Conservation (phyloP, 2,888 invertebrate species). For the Thereva unica region DNA sequence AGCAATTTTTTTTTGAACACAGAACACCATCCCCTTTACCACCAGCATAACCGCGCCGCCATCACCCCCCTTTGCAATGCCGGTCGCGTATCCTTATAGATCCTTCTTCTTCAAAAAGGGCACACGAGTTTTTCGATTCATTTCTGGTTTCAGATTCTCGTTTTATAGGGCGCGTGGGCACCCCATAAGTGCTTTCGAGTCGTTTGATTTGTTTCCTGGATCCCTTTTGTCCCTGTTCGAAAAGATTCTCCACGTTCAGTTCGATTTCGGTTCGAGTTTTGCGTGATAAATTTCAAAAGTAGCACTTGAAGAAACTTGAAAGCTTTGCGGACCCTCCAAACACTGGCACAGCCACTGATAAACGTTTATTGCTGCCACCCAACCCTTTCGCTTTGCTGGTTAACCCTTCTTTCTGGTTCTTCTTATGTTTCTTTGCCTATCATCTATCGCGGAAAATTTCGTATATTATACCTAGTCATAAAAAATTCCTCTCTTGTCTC, state of each 20-base stretch:
- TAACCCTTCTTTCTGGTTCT: no score
- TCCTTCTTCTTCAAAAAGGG: slow-evolving; percentile 3
- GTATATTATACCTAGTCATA: no score
- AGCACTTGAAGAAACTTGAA: no score
- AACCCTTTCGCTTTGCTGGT: no score
- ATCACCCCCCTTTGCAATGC: neutral
- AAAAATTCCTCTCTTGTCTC: no score
- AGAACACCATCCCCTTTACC: neutral
- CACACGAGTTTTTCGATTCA: slow-evolving; percentile 21
- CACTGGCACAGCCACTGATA: no score
- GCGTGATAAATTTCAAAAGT: no score
- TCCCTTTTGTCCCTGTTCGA: slow-evolving; percentile 2
- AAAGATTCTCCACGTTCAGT: slow-evolving; percentile 3
- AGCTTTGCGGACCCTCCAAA: no score
- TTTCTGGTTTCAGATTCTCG: slow-evolving; percentile 23
- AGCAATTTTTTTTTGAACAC: neutral
- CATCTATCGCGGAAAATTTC: no score
- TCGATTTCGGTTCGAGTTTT: neutral
- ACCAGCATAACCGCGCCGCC: neutral
- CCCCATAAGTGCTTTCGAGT: slow-evolving; percentile 9
- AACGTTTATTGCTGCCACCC: no score
- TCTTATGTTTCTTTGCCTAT: no score
- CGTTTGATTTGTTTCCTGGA: slow-evolving; percentile 17
- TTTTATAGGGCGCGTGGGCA: slow-evolving; percentile 5
- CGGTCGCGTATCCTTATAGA: neutral